Evolutionary conservation across 2,797 vertebrate species (phyloP).

Genomic region (Pogoniulus pusillus): DNA sequence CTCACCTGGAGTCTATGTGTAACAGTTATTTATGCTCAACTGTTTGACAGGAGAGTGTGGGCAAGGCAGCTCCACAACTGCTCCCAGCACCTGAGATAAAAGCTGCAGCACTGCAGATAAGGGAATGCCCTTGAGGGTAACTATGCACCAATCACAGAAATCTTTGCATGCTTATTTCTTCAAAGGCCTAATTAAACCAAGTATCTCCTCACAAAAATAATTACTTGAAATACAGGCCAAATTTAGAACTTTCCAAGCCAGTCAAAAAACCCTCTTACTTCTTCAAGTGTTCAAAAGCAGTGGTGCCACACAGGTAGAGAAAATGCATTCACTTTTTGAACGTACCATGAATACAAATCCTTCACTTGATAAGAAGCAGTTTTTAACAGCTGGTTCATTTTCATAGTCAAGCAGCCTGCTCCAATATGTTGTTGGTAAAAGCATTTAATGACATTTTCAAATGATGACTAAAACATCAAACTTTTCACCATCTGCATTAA

Average conservation of each 20-base stretch:
- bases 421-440: background rate
- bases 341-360: background rate
- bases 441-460: background rate
- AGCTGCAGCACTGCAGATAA: background rate
- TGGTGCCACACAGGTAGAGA: background rate
- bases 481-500: background rate
- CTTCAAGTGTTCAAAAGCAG: background rate
- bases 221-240: background rate
- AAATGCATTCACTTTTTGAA: background rate
- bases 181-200: background rate
- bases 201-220: background rate
- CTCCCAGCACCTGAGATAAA: background rate
- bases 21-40: background rate
- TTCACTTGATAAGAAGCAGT: background rate
- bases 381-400: background rate
- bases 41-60: background rate
- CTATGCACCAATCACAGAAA: background rate
- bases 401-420: background rate
- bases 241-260: background rate
- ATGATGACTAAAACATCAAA: background rate
- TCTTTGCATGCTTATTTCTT: background rate
- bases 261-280: background rate
- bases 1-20: background rate
- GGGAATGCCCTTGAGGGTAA: background rate
- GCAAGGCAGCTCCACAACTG: background rate